Conservation (phyloP, 2,113 vertebrate species). For the Caretta caretta region DNA sequence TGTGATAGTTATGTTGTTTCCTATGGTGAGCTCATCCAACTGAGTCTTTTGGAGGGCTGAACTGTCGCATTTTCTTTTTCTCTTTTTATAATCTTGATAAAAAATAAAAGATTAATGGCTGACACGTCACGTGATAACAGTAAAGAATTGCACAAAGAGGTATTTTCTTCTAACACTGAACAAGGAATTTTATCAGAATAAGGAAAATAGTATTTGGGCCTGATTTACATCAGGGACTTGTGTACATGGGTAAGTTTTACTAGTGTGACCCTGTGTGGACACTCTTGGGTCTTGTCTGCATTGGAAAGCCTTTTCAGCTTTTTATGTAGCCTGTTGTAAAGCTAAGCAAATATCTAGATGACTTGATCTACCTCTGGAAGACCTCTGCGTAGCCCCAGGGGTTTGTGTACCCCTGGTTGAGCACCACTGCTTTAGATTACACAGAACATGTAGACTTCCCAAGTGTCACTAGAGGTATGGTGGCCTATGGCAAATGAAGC, state of each 20-base stretch:
- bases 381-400: too few relatives aligned
- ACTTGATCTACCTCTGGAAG: too few relatives aligned
- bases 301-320: neutral
- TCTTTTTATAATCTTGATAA: neutral
- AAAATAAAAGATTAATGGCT: neutral
- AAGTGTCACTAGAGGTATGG: too few relatives aligned
- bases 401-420: too few relatives aligned
- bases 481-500: too few relatives aligned
- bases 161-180: neutral
- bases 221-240: rapidly evolving
- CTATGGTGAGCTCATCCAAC: neutral
- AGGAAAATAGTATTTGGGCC: neutral
- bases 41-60: neutral
- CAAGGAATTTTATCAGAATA: neutral
- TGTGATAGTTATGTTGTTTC: neutral
- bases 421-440: too few relatives aligned
- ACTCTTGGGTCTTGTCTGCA: neutral
- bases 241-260: neutral
- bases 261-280: neutral
- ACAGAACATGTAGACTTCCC: too few relatives aligned
- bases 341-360: too few relatives aligned
- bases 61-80: neutral
- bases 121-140: neutral
- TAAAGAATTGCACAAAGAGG: neutral
- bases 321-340: neutral